Evolutionary conservation across 2,888 invertebrate species (phyloP), one percentile per base, ranked within the genome.

Genomic region (Penaeus monodon): DNA sequence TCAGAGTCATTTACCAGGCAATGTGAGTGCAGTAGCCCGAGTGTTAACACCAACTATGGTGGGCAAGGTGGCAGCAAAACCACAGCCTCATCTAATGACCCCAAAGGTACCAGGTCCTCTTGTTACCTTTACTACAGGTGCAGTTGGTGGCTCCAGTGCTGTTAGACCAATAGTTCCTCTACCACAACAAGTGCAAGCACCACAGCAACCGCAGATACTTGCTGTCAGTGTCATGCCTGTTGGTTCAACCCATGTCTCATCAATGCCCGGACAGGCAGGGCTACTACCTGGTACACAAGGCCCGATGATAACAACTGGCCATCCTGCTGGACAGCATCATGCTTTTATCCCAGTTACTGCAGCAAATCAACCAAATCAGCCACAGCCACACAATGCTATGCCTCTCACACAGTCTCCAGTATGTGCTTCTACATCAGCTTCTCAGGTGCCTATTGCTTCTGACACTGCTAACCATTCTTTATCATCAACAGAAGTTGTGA

Each of bases 161-260:
- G 81, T 88, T 17, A 73, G 86, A 76, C 84, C 88, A 63, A 57
- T 89, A 65, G 81, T 86, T 44, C 86, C 89, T n/a, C 63, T 89
- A 49, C 77, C 77, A 20, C 86, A 85, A 74, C 82, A 82, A 29
- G 68, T 82, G 27, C 86, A 85, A 33, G 77, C 74, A 2, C 49
- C 80, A 22, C 88, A 84, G n/a, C 89, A 81, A 49, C 66, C 88
- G 27, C 89, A 89, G 64, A 86, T 89, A 77, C 78, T 89, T 29
- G 84, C 89, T 27, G 89, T 89, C 27, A 89, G 86, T 73, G 85
- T 89, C 38, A 80, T 89, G 84, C 89, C 89, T 57, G 81, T 89
- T 24, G 81, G 80, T 24, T 70, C 86, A n/a, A 74, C 86, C 63
- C 88, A 84, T 38, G 81, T 88, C 29, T 79, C 78, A 68, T 63